Evolutionary conservation across 2,797 vertebrate species (phyloP).

Genomic region (Crotalus adamanteus): DNA sequence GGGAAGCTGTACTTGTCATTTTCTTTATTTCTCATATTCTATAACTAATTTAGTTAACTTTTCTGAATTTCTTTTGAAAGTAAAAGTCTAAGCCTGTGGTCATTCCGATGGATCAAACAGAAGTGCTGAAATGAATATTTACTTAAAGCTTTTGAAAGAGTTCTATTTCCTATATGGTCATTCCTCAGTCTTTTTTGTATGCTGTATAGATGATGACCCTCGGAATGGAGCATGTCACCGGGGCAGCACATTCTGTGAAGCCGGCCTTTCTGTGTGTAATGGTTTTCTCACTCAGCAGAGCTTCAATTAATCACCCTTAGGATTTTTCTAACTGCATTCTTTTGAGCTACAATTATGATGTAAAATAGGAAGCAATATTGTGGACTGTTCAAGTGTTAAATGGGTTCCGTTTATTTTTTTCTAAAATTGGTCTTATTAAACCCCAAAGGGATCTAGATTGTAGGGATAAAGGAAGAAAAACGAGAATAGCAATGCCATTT

Average conservation of each 20-base stretch:
- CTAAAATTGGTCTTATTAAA: background rate
- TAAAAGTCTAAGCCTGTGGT: background rate
- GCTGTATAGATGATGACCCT: background rate
- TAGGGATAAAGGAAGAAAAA: background rate
- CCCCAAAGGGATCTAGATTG: background rate
- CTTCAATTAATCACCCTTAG: background rate
- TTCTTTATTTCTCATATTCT: background rate
- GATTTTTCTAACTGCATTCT: background rate
- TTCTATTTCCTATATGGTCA: background rate
- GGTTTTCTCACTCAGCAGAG: background rate
- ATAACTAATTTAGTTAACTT: background rate
- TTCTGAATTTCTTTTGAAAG: background rate
- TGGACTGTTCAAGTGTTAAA: background rate
- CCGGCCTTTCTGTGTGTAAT: background rate
- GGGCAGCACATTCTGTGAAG: background rate
- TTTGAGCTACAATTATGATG: background rate
- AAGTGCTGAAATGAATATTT: background rate
- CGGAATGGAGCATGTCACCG: background rate
- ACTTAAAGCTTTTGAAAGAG: background rate
- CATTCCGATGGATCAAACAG: background rate
- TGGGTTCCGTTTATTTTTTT: background rate
- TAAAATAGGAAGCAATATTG: background rate
- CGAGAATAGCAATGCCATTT: background rate
- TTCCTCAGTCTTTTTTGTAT: background rate
- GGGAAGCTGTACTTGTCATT: background rate